Conservation (phyloP, 1,140 invertebrate genomes). For the Lineus longissimus region DNA sequence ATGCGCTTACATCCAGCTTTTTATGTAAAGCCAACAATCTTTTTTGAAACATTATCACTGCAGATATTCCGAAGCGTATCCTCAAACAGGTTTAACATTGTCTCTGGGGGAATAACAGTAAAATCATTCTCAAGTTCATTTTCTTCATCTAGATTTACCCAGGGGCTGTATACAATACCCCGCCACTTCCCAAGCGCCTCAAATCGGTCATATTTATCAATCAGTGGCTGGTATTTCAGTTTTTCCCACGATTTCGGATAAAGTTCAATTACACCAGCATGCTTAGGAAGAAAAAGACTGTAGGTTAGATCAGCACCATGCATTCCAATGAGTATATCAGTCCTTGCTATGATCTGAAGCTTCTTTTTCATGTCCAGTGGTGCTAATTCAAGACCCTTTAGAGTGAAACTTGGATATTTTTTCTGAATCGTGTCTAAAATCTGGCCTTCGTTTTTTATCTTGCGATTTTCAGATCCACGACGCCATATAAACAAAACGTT, state of each 20-base stretch:
- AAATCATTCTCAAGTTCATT: conserved; percentile 30
- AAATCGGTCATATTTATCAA: conserved; percentile 36
- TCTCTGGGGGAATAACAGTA: conserved; percentile 27
- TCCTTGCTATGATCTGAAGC: conserved; percentile 57
- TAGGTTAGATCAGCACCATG: conserved; percentile 95
- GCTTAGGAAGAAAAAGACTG: conserved; percentile 87
- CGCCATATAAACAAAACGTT: conserved; percentile 42
- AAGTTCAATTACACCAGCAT: conserved; percentile 92
- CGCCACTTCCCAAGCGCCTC: conserved; percentile 41
- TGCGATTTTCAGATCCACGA: conserved; percentile 31
- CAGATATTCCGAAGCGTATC: background rate
- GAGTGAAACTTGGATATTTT: conserved; percentile 1
- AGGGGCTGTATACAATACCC: conserved; percentile 34
- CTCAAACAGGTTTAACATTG: background rate
- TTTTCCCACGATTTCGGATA: conserved; percentile 53
- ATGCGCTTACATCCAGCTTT: too few relatives aligned
- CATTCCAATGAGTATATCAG: conserved; percentile 92
- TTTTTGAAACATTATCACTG: too few relatives aligned
- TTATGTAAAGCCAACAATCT: too few relatives aligned
- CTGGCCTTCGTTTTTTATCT: conserved; percentile 40
- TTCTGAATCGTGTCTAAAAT: conserved; percentile 20
- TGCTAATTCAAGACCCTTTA: conserved; percentile 40
- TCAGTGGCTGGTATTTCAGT: conserved; percentile 25
- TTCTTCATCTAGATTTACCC: conserved; percentile 31
- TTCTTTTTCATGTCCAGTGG: conserved; percentile 32